Evolutionary conservation across 2,888 invertebrate genomes (phyloP).

Genomic region (Ariolimax columbianus): DNA sequence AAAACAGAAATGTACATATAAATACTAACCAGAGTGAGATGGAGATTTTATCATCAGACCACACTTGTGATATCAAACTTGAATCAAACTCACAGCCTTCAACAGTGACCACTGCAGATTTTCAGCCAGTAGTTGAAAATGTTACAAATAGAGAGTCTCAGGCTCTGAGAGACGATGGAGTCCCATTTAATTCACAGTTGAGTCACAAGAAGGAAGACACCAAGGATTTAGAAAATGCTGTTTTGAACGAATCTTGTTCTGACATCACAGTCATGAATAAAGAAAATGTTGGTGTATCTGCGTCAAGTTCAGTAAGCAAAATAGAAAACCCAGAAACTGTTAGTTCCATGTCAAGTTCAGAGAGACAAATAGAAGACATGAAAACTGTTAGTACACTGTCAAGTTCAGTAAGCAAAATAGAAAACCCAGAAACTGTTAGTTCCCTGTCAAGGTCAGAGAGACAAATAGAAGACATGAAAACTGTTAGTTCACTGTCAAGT

Average conservation of each 20-base stretch:
- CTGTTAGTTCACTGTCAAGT: neutral
- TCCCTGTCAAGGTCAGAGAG: neutral
- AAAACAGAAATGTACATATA: neutral
- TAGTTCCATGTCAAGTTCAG: neutral
- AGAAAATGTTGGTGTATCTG: neutral
- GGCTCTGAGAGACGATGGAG: neutral
- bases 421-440: neutral
- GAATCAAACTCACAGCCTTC: neutral
- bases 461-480: neutral
- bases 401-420: neutral
- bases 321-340: neutral
- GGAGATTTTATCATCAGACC: neutral
- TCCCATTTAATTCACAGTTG: neutral
- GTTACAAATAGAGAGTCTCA: neutral
- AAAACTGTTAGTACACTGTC: neutral
- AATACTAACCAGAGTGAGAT: neutral
- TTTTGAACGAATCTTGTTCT: neutral
- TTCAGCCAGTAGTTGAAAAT: neutral
- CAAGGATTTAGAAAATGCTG: neutral
- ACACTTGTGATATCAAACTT: neutral
- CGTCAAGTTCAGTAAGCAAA: neutral
- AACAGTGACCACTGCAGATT: neutral
- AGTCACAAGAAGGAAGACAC: neutral
- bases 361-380: neutral
- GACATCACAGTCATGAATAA: neutral